Base-by-base conservation (phyloP, 1,140 invertebrate genomes). In the Aphelenchoides fujianensis region DNA sequence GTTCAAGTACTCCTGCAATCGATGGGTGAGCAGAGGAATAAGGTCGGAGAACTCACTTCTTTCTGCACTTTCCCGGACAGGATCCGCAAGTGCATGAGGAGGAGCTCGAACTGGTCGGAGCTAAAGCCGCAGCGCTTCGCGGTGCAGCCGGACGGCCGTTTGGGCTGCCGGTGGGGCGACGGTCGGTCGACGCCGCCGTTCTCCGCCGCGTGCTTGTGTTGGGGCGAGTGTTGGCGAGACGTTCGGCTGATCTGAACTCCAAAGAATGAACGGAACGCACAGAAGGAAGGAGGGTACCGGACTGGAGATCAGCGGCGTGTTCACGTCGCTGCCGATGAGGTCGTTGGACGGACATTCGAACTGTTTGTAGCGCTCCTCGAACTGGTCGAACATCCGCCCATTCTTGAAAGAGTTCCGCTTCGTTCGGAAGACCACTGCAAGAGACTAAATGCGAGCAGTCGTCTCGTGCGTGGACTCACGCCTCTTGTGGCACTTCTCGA, bases 31-130 rank as follows among this genome's bases (percentile, higher is more conserved):
- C 19, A 74, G 34, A 28, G 52, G 1, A 61, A 52, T 74, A 59
- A 23, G 5, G 63, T 19, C 31, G 9, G 19, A n/a, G 32, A 30
- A 1, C 85, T 82, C 48, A 86, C 86, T 53, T 87, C 86, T 57
- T 85, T 79, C 68, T 83, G 81, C 52, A 86, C 77, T 75, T 85
- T 85, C 12, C 76, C 66, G 2, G 86, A 87, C 81, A 98, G 96
- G 86, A 95, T 95, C 86, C 92, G 91, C 79, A 98, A 89, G 88
- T 98, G 95, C 86, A 93, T 92, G 75, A 98, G 89, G 85, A 98
- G 96, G 83, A 93, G 89, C 77, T 91, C 90, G 84, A 96, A 90
- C 88, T 96, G 84, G 57, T 79, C 77, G 28, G 82, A 57, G 19
- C 63, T 66, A 16, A 66, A 66, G 12, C 12, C 55, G 23, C 55